phyloP scores from a whole-genome alignment of 2,888 invertebrate species.

The Merodon equestris region DNA sequence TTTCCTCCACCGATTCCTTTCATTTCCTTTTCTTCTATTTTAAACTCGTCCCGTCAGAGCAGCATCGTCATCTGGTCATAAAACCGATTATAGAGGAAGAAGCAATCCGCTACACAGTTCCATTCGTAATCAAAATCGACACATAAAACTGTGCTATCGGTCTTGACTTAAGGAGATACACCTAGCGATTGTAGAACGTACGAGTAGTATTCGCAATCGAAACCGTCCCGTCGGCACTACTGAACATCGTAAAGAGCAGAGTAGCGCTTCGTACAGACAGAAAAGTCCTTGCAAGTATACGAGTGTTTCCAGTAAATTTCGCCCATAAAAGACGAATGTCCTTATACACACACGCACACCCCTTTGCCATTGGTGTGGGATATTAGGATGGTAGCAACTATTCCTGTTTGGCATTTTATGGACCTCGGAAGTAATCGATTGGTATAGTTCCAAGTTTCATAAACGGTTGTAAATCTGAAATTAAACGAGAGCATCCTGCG shows the following conservation, averaged over 20 bases:
- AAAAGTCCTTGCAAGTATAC: conserved; percentile 39
- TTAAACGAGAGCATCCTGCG: conserved; percentile 59
- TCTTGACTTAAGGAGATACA: conserved; percentile 18
- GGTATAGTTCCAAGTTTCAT: conserved; percentile 60
- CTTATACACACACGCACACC: conserved; percentile 3
- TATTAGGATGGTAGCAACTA: conserved; percentile 16
- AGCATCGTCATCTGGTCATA: conserved; percentile 54
- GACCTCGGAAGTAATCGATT: conserved; percentile 62
- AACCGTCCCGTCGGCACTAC: conserved; percentile 12
- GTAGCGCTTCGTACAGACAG: not conserved
- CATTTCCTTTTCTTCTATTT: conserved; percentile 2
- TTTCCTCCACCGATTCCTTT: not conserved
- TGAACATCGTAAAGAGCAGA: not conserved
- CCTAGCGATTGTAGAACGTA: not conserved
- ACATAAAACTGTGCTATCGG: conserved; percentile 62
- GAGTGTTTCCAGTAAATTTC: conserved; percentile 54
- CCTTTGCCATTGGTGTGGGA: not conserved
- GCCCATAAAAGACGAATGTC: conserved; percentile 44
- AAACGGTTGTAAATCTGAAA: conserved; percentile 66
- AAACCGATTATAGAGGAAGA: conserved; percentile 62
- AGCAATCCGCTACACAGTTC: conserved; percentile 24
- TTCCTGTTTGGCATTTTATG: conserved; percentile 60
- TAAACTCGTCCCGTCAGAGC: conserved; percentile 3
- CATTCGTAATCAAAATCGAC: conserved; percentile 63
- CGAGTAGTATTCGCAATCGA: conserved; percentile 18